Conservation (phyloP, 1,140 invertebrate genomes). For the Ceratitis capitata region DNA sequence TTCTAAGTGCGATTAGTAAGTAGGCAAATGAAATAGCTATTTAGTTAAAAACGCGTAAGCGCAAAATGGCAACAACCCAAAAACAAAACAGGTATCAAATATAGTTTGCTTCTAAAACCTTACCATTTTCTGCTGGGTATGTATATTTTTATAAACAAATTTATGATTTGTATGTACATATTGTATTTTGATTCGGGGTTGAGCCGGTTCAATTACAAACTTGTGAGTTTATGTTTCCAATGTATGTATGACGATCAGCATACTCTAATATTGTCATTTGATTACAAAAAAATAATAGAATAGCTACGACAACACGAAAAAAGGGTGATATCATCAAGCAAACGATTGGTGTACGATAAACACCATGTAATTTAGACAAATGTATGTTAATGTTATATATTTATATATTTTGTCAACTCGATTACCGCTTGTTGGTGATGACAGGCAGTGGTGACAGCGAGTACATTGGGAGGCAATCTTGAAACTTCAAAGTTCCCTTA, state of each 20-base stretch:
- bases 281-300: not conserved
- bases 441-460: not conserved
- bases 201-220: not conserved
- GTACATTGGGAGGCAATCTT: not conserved
- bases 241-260: not conserved
- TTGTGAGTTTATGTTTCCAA: no score
- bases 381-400: not conserved
- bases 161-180: not conserved
- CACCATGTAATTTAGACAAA: not conserved
- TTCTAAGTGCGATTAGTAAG: no score
- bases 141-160: not conserved
- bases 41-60: no score
- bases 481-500: not conserved
- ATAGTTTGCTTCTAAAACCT: no score
- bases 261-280: not conserved
- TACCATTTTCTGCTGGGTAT: not conserved
- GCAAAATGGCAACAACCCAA: no score
- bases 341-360: not conserved
- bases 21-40: no score
- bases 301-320: not conserved
- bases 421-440: not conserved
- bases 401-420: conserved; percentile 7
- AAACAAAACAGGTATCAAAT: no score
- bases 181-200: not conserved
- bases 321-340: not conserved